These are phyloP conservation scores for Xenotilapia flavipinnis DNA, from an alignment of 2,113 vertebrate species.

Conservation along the genomic window DNA sequence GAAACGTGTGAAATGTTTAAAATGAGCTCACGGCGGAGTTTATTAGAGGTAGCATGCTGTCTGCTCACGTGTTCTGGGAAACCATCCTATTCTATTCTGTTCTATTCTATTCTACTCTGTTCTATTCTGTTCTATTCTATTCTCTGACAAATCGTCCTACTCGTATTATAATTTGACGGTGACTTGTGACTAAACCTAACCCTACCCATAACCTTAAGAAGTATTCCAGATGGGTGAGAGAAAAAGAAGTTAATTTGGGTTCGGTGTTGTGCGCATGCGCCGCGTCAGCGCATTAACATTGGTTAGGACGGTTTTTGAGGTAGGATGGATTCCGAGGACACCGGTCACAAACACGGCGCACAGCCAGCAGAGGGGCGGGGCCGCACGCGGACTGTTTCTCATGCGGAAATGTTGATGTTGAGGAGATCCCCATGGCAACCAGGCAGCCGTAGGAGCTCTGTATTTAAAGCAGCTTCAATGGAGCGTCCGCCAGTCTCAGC, in stretches of 20 bases:
- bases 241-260: background rate
- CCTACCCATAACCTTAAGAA: background rate
- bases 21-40: rapidly evolving
- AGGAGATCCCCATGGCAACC: background rate
- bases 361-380: background rate
- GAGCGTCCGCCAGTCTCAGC: background rate
- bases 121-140: no score
- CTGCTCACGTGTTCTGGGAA: no score
- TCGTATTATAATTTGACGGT: no score
- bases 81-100: no score
- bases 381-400: rapidly evolving
- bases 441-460: rapidly evolving
- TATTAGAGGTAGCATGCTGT: no score
- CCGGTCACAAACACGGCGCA: rapidly evolving
- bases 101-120: no score
- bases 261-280: background rate
- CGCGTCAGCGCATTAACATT: background rate
- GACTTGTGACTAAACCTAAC: background rate
- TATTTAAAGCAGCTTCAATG: background rate
- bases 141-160: no score
- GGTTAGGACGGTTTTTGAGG: rapidly evolving
- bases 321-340: background rate
- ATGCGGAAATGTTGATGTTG: background rate
- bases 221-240: background rate
- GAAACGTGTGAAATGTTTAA: no score